A percentile compares a stretch with the other conserved stretches of the same genome.
phyloP scores from a whole-genome alignment of 1,140 invertebrate species.

The Halyomorpha halys region DNA sequence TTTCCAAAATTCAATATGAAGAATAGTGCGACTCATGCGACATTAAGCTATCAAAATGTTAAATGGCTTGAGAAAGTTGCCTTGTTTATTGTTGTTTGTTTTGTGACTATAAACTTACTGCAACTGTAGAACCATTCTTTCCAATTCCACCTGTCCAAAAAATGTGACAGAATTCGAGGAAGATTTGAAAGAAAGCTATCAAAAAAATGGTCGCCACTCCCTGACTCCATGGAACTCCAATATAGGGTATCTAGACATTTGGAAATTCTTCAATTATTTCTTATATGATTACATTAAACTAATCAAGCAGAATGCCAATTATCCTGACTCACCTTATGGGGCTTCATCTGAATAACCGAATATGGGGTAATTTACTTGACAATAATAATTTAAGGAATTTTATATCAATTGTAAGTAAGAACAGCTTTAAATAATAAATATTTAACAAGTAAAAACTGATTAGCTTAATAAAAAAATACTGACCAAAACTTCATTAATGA shows the following conservation, averaged over 20 bases:
- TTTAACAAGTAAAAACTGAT: too few species aligned
- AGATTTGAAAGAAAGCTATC: conserved; percentile 51
- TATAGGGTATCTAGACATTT: conserved; percentile 24
- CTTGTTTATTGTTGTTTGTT: background rate
- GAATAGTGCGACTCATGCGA: background rate
- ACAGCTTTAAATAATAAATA: too few species aligned
- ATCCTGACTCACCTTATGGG: too few species aligned
- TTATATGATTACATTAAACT: too few species aligned
- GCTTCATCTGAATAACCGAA: too few species aligned
- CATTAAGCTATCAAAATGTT: conserved; percentile 5
- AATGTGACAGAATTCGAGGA: conserved; percentile 53
- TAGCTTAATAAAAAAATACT: too few species aligned
- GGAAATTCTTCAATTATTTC: conserved; percentile 17
- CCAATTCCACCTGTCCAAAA: conserved; percentile 73
- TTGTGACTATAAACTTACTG: conserved; percentile 56
- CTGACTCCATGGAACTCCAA: conserved; percentile 38
- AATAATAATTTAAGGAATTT: too few species aligned
- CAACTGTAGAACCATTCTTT: conserved; percentile 89
- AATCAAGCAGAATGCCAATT: too few species aligned
- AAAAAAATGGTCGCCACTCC: conserved; percentile 48
- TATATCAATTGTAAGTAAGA: too few species aligned
- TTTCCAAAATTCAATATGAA: background rate
- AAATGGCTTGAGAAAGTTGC: background rate
- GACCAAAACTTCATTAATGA: too few species aligned
- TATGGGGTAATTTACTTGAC: too few species aligned